Base-by-base conservation (phyloP, 2,797 vertebrate species). In the Rhincodon typus region DNA sequence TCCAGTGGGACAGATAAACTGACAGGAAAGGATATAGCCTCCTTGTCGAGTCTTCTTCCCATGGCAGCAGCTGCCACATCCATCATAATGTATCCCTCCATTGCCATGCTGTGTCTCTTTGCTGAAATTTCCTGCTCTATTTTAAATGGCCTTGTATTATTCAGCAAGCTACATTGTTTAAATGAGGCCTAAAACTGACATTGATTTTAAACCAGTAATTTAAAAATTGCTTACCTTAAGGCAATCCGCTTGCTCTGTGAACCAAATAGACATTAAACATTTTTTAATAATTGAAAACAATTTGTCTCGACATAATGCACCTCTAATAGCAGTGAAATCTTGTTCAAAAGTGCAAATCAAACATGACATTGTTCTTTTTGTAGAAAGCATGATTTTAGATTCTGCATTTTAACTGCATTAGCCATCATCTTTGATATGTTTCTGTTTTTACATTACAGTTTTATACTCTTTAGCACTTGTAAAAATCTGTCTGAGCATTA, bases 1-100 rank as follows among this genome's bases (percentile, higher is more conserved):
- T 95, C 94, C 94, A 95, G 94, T 53, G 94, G 70, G 94, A 95
- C 94, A 72, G 94, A 95, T 95, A 95, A 95, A 74, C 94, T 77
- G 67, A 74, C 70, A 95, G 94, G 67, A 77, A 95, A 95, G 94
- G 94, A 95, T 95, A 95, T 95, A 95, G 72, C 70, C 94, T 95
- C 46, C 46, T 95, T 46, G 70, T 95, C 94, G 23, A 69, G 1
- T 93, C 90, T 69, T 93, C 90, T 69, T 93, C 66, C 90, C 23
- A 25, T 95, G 94, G 94, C 94, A 95, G 94, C 46, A 53, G 70
- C 69, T 74, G 94, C 69, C 70, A 95, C 70, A 77, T 95, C 94
- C 27, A 95, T 95, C 94, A 95, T 95, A 95, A 95, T 95, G 46
- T 77, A 74, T 95, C 42, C 94, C 42, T 95, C 70, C 94, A 74